Base-by-base conservation (phyloP, 2,888 invertebrate species). In the Selenia dentaria region DNA sequence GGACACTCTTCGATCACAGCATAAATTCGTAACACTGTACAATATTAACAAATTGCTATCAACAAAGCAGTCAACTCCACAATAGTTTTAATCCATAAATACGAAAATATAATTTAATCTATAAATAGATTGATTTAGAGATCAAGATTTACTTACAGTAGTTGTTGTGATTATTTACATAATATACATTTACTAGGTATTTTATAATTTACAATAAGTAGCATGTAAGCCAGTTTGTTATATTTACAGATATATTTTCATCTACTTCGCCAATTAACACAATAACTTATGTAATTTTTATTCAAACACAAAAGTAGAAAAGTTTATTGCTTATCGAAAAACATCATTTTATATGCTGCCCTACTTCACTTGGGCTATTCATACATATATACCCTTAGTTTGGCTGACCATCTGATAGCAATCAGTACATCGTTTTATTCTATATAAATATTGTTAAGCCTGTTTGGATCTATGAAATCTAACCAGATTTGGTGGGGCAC, bases 51-150 rank as follows among this genome's bases (percentile, higher is more conserved):
- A 27, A 37, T 56, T 6, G 38, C 42, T 57, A 45, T 71, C 62
- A 80, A 83, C 77, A 77, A 79, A 76, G 73, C 77, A 74, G 72
- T 79, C 74, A 68, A 55, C 42, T 50, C 47, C 52, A 51, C 59
- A 54, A 47, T 59, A 52, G 44, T 52, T 57, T 59, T 61, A 58
- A 46, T 64, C 63, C 53, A 64, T 73, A 70, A 74, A 82, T 87
- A 87, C 62, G 83, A 86, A 86, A 87, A 87, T 86, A 87, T 83
- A 83, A 81, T 85, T 78, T 80, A 81, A 76, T 78, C 74, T 77
- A 72, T 79, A 83, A 22, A 25, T 75, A 56, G 68, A 74, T 81
- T 74, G 79, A 67, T 73, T n/a, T 62, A 62, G 86, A 86, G 86
- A 86, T 86, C 86, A 84, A 79, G 77, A 72, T 68, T 75, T 70